phyloP scores from a whole-genome alignment of 1,140 invertebrate species.

The Panagrolaimus sp. region DNA sequence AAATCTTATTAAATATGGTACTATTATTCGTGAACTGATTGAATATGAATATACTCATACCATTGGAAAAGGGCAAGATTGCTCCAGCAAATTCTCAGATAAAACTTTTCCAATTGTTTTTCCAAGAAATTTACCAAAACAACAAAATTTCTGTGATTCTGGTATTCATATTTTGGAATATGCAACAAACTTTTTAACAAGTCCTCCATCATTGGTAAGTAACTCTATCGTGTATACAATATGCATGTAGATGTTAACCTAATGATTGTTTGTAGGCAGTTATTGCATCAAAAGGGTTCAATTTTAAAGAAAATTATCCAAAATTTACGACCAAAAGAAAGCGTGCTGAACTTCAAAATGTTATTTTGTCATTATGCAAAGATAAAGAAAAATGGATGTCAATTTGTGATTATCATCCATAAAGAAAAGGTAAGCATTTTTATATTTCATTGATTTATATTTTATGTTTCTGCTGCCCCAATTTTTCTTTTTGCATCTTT shows the following conservation, averaged over 20 bases:
- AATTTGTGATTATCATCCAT: not conserved
- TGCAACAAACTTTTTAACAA: not conserved
- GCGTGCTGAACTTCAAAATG: not conserved
- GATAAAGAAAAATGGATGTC: slow-evolving; percentile 9
- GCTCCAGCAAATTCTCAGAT: not conserved
- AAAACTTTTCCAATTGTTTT: slow-evolving; percentile 3
- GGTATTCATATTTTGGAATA: slow-evolving; percentile 6
- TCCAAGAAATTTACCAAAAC: not conserved
- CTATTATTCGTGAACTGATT: slow-evolving; percentile 6
- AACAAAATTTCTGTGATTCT: not conserved
- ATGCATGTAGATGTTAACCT: not conserved
- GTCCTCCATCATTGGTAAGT: not conserved
- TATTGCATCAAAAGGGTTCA: not conserved
- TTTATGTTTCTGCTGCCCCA: too few species aligned
- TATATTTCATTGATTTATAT: too few species aligned
- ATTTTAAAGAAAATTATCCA: slow-evolving; percentile 2
- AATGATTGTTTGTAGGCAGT: not conserved
- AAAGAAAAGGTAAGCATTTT: not conserved
- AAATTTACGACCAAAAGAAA: slow-evolving; percentile 2
- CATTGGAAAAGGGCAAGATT: not conserved
- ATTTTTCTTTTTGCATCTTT: too few species aligned
- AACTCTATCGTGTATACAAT: not conserved
- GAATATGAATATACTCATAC: slow-evolving; percentile 5
- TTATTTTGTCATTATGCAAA: slow-evolving; percentile 8
- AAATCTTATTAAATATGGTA: not conserved